Evolutionary conservation across 2,113 vertebrate species (phyloP), one percentile per base, ranked within the genome.

Genomic region (Albula glossodonta): DNA sequence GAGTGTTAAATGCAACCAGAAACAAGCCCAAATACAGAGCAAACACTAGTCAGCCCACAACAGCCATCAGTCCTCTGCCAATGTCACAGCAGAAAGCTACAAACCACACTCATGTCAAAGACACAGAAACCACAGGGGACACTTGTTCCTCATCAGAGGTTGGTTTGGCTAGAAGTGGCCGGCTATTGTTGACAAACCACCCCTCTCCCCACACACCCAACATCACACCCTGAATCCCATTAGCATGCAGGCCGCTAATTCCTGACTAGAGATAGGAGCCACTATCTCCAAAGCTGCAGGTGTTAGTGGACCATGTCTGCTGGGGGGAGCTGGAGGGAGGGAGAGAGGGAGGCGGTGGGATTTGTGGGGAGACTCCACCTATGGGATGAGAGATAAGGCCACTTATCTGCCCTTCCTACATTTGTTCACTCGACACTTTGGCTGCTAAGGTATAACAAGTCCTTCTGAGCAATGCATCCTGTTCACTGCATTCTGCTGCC

Each of bases 231-330:
- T 22, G 8, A n/a, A 10, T 52, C 25, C 5, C 51, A 81, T 81
- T 81, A 81, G 80, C 22, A 52, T 81, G 80, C 80, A 52, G 51
- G 80, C 51, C 80, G 22, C 80, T 52, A 49, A 52, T 81, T 13
- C 80, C 80, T 17, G 48, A 50, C 12, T 25, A 7, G 50, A 53
- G 80, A 52, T 52, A 52, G n/a, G 49, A 81, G 50, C 50, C 25
- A 51, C 51, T 81, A 81, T 81, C 80, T 81, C 50, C 49, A 52
- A 51, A 53, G 50, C 80, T 52, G 80, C 80, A 81, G 80, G 80
- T 81, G 80, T 81, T 52, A 53, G 80, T 53, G n/a, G 80, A 81
- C 80, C 70, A 31, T 52, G 13, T 81, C 80, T 57, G 53, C 51
- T 2, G 53, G 81, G 51, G 10, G 60, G 53, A n/a, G 19, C 5